Evolutionary conservation across 2,113 vertebrate species (phyloP), one percentile per base, ranked within the genome.

Genomic region (Anseranas semipalmata): DNA sequence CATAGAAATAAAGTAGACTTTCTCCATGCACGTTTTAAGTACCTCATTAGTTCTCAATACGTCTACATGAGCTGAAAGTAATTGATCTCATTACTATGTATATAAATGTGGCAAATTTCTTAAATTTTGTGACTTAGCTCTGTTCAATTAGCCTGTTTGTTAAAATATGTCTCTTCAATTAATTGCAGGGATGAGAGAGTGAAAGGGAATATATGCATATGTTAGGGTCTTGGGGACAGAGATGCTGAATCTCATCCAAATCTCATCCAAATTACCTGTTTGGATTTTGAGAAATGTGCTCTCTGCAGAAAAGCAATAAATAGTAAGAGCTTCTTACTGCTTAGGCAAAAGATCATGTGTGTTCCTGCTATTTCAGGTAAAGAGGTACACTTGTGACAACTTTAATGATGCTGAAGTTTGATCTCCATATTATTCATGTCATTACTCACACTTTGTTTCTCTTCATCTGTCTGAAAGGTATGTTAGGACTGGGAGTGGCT

Each of bases 11-110:
- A 95, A 96, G 93, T 90, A 94, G 93, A 92, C 94, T 95, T 96
- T 92, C 91, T 95, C 76, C 62, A 39, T 58, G 73, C 84, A 90
- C 24, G 39, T 96, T 97, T 96, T 97, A 97, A 97, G 96, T 96
- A 94, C 88, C 97, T 97, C 97, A 95, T 97, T 97, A 97, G 96
- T 96, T 91, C 95, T 83, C 96, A 95, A 94, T 96, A 96, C 25
- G 55, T 97, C 95, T 96, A 91, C 79, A 95, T 74, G 87, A 97
- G 85, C 85, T 90, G 92, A 65, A 96, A 93, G 94, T 93, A 96
- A 97, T 96, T 97, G 97, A 97, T 97, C 79, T 94, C 79, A 78
- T 97, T 96, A 91, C 73, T 79, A 46, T 89, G 81, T 92, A 87
- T 95, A 84, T 93, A 96, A 96, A 96, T 78, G 74, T 93, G 87